A percentile compares a stretch with the other conserved stretches of the same genome.
Evolutionary conservation across 2,113 vertebrate genomes (phyloP).

Genomic region (Okapia johnstoni): DNA sequence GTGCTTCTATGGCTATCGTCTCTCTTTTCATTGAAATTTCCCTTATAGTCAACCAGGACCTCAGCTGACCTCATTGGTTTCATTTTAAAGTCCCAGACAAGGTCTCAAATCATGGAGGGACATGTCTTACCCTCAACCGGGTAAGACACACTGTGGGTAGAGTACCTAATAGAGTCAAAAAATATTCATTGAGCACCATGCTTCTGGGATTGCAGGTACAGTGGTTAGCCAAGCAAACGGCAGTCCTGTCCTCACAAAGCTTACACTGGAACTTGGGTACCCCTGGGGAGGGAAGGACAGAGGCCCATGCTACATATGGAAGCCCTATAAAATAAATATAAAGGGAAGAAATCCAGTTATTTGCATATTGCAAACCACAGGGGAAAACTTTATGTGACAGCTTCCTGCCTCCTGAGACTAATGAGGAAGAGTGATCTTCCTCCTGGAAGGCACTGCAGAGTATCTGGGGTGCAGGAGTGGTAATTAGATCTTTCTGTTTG

Average conservation of each 20-base stretch:
- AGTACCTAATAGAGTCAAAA: neutral
- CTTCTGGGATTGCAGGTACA: no score
- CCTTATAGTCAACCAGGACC: neutral
- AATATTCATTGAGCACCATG: accelerated
- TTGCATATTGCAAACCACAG: neutral
- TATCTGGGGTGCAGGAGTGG: neutral
- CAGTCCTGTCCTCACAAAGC: neutral
- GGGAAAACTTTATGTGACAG: neutral
- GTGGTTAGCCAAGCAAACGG: neutral
- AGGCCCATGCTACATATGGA: neutral
- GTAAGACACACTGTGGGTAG: neutral
- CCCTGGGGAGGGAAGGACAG: neutral
- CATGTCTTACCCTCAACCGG: neutral
- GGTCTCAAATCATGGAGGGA: neutral
- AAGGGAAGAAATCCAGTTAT: neutral
- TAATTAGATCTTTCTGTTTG: neutral
- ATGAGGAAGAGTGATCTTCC: neutral
- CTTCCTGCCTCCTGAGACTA: neutral
- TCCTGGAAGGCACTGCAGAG: neutral
- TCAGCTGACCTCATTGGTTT: accelerated
- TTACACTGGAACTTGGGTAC: neutral
- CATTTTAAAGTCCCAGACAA: neutral
- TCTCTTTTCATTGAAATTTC: neutral
- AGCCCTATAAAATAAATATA: neutral
- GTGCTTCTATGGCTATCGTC: no score